These are phyloP conservation scores for Hormiphora californensis DNA, from an alignment of 37 sponge, comb jelly and placozoan genomes.

Conservation along the genomic window DNA sequence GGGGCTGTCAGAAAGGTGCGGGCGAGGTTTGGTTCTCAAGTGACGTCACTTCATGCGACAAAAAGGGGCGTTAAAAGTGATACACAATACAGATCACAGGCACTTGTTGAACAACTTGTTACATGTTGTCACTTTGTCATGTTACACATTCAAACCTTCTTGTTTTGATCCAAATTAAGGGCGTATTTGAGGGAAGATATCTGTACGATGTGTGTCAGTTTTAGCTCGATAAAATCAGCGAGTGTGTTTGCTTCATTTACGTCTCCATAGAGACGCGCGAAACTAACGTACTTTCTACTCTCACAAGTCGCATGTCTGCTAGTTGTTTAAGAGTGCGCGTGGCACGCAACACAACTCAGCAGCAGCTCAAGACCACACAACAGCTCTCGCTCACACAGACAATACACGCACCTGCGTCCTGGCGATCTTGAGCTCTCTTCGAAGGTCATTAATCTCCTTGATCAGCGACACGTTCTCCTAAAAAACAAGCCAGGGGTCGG, in stretches of 20 bases:
- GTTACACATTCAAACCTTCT: conserved; percentile 3
- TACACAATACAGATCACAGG: background rate
- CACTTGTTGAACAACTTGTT: background rate
- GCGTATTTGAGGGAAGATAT: conserved; percentile 43
- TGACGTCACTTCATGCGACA: no score
- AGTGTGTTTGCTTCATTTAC: no score
- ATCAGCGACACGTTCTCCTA: conserved; percentile 94
- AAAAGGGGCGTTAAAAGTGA: no score
- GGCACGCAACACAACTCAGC: no score
- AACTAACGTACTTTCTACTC: background rate
- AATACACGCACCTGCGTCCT: conserved; percentile 64
- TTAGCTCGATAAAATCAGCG: no score
- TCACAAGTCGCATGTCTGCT: background rate
- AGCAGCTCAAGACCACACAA: no score
- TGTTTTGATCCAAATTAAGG: conserved; percentile 44
- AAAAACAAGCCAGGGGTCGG: background rate
- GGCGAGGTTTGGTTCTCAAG: no score
- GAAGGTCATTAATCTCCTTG: conserved; percentile 91
- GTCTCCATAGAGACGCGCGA: no score
- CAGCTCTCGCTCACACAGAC: no score
- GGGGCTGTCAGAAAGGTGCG: no score
- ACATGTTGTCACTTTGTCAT: background rate
- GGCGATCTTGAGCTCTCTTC: conserved; percentile 79
- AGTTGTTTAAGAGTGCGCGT: background rate
- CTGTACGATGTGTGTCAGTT: background rate